These are phyloP conservation scores for Rhogogaster chlorosoma DNA, from an alignment of 2,888 invertebrate genomes.

Conservation along the genomic window DNA sequence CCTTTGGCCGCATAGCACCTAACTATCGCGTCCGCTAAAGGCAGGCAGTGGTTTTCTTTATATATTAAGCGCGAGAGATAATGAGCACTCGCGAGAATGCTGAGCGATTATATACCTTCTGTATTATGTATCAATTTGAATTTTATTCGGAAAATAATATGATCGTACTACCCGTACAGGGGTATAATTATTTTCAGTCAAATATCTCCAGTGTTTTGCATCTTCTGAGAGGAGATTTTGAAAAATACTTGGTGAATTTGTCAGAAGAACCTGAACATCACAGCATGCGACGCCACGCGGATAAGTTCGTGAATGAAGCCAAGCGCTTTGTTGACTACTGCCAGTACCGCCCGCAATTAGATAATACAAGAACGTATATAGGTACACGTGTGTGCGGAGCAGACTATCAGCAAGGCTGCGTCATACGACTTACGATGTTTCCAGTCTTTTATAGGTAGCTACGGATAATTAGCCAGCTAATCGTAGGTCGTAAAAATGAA, in stretches of 20 bases:
- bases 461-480: not conserved
- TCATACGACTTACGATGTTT: not conserved
- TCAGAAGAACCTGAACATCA: not conserved
- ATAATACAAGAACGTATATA: not conserved
- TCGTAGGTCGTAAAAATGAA: not conserved
- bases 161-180: not conserved
- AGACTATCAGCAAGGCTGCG: not conserved
- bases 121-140: not conserved
- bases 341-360: not conserved
- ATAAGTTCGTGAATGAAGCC: not conserved
- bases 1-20: slow-evolving; percentile 43
- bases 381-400: not conserved
- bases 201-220: not conserved
- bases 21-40: not conserved
- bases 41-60: not conserved
- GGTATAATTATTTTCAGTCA: not conserved
- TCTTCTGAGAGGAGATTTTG: not conserved
- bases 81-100: slow-evolving; percentile 23
- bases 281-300: slow-evolving; percentile 34
- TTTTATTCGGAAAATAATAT: not conserved
- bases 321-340: not conserved
- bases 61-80: slow-evolving; percentile 2
- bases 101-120: not conserved
- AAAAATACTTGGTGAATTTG: not conserved
- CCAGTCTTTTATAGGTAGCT: not conserved